Base-by-base conservation (phyloP, 2,888 invertebrate genomes). In the Chironomus tentans region DNA sequence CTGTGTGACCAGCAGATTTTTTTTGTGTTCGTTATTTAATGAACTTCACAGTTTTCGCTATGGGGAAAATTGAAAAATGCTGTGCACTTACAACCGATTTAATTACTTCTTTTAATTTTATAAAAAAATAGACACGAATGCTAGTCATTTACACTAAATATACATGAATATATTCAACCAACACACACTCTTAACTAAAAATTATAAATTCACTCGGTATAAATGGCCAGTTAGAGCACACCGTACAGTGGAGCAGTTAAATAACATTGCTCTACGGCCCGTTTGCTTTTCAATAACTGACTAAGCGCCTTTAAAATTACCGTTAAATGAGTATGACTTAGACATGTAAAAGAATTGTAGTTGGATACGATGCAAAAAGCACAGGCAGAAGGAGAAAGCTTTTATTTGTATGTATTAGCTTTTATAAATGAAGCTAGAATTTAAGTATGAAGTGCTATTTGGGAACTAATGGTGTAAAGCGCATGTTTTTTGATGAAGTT, bases 221-320 rank as follows among this genome's bases (percentile, higher is more conserved):
- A 28, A 28, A 28, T 28, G 28, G 10, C 38, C 38, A 38, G 38
- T 7, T 10, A 38, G 38, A 38, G 38, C 38, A 38, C 7, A 38
- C 38, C 38, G 38, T 38, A 10, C 2, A 38, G 7, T 38, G 38
- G 38, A 38, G 38, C 38, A 10, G 10, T 38, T 21, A 65, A 65
- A 65, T 24, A 65, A 65, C 65, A 24, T 65, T 12, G 56, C 56
- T 56, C 15, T 38, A 38, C 38, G 38, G 38, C 10, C 38, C 38
- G 38, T 24, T 22, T 24, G 24, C 65, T 65, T 24, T 3, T 10
- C 65, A 21, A 24, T 65, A 21, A 65, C 65, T 65, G 65, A 65
- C 65, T 65, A 24, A 65, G 24, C 24, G 65, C 65, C 65, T 65
- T 65, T 65, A 21, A 65, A 65, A 65, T 65, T 65, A n/a, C 24